Evolutionary conservation across 2,888 invertebrate genomes (phyloP).

Genomic region (Drosophila formosana): DNA sequence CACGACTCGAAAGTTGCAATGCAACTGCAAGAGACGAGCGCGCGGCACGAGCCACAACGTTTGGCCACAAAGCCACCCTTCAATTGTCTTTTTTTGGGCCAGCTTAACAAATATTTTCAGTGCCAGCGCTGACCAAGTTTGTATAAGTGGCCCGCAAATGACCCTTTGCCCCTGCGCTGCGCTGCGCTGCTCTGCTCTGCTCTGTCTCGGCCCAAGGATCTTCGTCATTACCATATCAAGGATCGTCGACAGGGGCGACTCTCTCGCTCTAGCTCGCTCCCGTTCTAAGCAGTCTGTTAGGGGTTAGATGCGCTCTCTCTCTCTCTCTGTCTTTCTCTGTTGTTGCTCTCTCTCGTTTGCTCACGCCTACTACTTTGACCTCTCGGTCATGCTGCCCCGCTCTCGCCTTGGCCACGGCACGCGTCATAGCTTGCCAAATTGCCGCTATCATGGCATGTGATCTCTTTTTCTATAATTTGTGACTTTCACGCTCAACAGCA

Average conservation of each 20-base stretch:
- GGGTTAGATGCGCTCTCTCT: slow-evolving; percentile 58
- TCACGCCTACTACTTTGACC: slow-evolving; percentile 71
- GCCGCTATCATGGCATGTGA: slow-evolving; percentile 83
- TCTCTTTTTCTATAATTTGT: slow-evolving; percentile 83
- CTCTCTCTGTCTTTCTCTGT: slow-evolving; percentile 7
- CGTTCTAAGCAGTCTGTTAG: slow-evolving; percentile 44
- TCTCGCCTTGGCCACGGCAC: slow-evolving; percentile 44
- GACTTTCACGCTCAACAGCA: slow-evolving; percentile 83
- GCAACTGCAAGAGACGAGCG: slow-evolving; percentile 54
- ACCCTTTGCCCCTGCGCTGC: slow-evolving; percentile 59
- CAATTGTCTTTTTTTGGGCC: slow-evolving; percentile 19
- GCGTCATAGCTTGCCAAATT: slow-evolving; percentile 82
- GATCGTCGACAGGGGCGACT: slow-evolving; percentile 65
- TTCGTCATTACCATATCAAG: slow-evolving; percentile 77
- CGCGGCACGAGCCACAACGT: slow-evolving; percentile 49
- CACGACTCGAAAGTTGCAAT: slow-evolving; percentile 65
- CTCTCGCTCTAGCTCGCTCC: slow-evolving; percentile 3
- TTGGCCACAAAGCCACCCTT: slow-evolving; percentile 57
- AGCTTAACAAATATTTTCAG: slow-evolving; percentile 73
- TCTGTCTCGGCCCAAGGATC: slow-evolving; percentile 54
- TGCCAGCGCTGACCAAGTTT: slow-evolving; percentile 72
- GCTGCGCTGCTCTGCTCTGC: not conserved
- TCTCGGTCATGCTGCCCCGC: slow-evolving; percentile 36
- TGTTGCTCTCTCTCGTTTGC: slow-evolving; percentile 1
- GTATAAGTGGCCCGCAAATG: slow-evolving; percentile 70